Percentiles rank a stretch among this genome's conserved stretches.
phyloP scores from a whole-genome alignment of 2,113 vertebrate species.

The Chloebia gouldiae region DNA sequence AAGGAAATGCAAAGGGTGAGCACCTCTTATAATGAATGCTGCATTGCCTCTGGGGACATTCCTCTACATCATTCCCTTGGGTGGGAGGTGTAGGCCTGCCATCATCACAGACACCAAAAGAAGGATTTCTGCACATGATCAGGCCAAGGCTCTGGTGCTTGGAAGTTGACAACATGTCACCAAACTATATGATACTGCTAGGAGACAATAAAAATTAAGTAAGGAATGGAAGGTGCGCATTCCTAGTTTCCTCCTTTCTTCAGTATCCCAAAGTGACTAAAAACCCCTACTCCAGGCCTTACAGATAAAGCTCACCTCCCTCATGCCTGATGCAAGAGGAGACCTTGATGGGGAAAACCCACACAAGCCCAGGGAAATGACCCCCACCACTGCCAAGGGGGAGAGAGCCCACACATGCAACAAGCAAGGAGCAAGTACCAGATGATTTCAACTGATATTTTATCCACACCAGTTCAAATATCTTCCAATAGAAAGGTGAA shows the following conservation, averaged over 20 bases:
- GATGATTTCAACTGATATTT: not conserved
- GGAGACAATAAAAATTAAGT: not conserved
- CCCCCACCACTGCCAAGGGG: not conserved
- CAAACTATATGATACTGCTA: not conserved
- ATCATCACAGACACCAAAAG: not conserved
- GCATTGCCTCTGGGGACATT: not conserved
- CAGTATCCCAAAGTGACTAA: not conserved
- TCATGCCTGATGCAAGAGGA: not conserved
- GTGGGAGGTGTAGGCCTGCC: not conserved
- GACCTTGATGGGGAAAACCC: not conserved
- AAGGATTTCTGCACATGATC: not conserved
- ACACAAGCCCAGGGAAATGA: not conserved
- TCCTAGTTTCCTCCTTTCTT: not conserved
- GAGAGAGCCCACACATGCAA: not conserved
- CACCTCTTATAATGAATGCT: not conserved
- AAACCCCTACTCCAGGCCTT: not conserved
- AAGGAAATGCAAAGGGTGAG: conserved; percentile 15
- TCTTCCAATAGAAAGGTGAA: not conserved
- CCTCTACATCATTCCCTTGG: not conserved
- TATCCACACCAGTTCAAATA: not conserved
- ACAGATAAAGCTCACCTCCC: not conserved
- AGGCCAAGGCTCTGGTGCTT: not conserved
- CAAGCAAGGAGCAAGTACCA: not conserved
- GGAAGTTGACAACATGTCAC: not conserved
- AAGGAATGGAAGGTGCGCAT: not conserved